Percentiles rank a stretch among this genome's conserved stretches.
phyloP scores from a whole-genome alignment of 2,888 invertebrate genomes.

The Cephus pygmeus region DNA sequence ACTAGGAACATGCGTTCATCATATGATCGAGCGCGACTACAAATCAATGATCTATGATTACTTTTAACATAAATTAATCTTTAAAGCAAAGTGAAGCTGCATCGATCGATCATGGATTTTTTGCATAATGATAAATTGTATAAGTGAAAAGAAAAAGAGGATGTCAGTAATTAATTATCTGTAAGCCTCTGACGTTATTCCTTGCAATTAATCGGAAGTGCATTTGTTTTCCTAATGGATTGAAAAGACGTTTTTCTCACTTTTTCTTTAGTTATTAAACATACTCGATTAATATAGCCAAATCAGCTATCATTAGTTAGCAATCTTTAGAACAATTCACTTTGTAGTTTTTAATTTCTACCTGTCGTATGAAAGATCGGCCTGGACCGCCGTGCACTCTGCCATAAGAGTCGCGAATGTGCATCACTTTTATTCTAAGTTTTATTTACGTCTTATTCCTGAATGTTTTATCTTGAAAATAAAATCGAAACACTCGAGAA shows the following conservation, averaged over 20 bases:
- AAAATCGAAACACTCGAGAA: not conserved
- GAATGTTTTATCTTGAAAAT: conserved; percentile 5
- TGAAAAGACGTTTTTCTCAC: not conserved
- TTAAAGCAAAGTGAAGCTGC: not conserved
- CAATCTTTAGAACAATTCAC: not conserved
- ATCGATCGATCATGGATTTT: not conserved
- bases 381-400: not conserved
- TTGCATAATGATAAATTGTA: not conserved
- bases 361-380: not conserved
- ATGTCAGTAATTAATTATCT: not conserved
- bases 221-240: not conserved
- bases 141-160: not conserved
- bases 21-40: not conserved
- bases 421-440: conserved; percentile 1
- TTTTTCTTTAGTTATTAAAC: not conserved
- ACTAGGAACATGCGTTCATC: not conserved
- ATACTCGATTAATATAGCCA: not conserved
- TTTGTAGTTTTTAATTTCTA: not conserved
- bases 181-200: not conserved
- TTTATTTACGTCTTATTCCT: conserved; percentile 4
- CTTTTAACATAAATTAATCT: not conserved
- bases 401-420: not conserved
- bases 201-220: not conserved
- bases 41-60: not conserved
- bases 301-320: not conserved